Evolutionary conservation across 2,113 vertebrate genomes (phyloP), one percentile per base, ranked within the genome.

Genomic region (Mesoclemmys tuberculata): DNA sequence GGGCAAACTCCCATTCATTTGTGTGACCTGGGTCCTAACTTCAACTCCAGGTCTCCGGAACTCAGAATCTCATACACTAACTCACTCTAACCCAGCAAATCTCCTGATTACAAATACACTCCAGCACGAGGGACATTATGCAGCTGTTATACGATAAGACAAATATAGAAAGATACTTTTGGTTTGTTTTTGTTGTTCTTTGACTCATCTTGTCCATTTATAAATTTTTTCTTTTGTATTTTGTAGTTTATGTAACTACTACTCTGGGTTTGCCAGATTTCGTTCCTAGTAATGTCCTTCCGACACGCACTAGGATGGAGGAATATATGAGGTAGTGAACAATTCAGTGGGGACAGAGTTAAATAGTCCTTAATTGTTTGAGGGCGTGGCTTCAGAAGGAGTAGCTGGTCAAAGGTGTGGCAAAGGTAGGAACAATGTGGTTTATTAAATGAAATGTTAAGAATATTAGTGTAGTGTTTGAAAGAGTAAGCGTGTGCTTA

Each of bases 1-100:
- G 92, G 95, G 87, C 7, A 92, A 87, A 81, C 24, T 54, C 88
- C 54, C 55, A 16, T 90, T 68, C n/a, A 38, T 92, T 95, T 93
- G 12, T 54, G 54, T 38, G 91, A 90, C 68, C 64, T 12, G 16
- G 83, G 9, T 85, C 13, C 81, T 41, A 90, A 90, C 92, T 94
- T 61, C 46, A 88, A 18, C 54, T 93, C 2, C 6, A 41, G 35
- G 27, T 80, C 64, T 91, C 64, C 61, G 91, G 75, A 93, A 96
- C 90, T 29, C 49, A 90, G 31, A 95, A 2, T 27, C 51, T 90
- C 41, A 1, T 92, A 79, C 3, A 12, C 5, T 26, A 58, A 21
- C 68, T 77, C 11, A 48, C 84, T n/a, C 41, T 84, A 44, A 29
- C 52, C 35, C 83, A 88, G 92, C 55, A 93, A 91, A 92, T 19